Percentiles rank a stretch among this genome's conserved stretches.
Evolutionary conservation across 2,113 vertebrate species (phyloP).

Genomic region (Nestor notabilis): DNA sequence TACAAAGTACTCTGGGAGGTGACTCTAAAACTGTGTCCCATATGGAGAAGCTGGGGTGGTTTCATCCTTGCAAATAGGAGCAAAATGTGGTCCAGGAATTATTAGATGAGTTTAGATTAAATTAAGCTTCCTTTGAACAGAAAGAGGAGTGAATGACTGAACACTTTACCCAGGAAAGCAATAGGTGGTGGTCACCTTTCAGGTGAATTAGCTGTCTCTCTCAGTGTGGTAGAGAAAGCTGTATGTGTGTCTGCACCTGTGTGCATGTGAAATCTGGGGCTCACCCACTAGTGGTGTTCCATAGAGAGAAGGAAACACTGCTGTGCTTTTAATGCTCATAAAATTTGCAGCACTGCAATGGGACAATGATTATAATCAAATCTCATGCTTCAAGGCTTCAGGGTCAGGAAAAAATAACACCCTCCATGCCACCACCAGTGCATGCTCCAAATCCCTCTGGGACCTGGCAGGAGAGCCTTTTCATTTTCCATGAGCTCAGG

Average conservation of each 20-base stretch:
- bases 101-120: neutral
- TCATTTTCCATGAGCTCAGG: neutral
- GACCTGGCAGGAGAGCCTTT: neutral
- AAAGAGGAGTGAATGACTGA: neutral
- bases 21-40: neutral
- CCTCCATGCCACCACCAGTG: neutral
- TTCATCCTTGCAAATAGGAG: neutral
- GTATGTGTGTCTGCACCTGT: rapidly evolving
- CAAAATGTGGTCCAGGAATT: neutral
- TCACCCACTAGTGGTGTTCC: neutral
- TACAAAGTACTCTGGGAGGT: neutral
- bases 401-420: neutral
- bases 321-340: neutral
- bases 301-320: neutral
- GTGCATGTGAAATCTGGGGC: neutral
- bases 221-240: neutral
- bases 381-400: constrained; percentile 23
- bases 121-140: neutral
- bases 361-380: constrained; percentile 31
- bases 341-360: neutral
- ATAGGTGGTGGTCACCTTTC: neutral
- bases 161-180: neutral
- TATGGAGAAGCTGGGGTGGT: neutral
- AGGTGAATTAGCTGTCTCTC: neutral
- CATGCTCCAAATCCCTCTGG: neutral